Evolutionary conservation across 2,888 invertebrate species (phyloP).

Genomic region (Incurvaria masculella): DNA sequence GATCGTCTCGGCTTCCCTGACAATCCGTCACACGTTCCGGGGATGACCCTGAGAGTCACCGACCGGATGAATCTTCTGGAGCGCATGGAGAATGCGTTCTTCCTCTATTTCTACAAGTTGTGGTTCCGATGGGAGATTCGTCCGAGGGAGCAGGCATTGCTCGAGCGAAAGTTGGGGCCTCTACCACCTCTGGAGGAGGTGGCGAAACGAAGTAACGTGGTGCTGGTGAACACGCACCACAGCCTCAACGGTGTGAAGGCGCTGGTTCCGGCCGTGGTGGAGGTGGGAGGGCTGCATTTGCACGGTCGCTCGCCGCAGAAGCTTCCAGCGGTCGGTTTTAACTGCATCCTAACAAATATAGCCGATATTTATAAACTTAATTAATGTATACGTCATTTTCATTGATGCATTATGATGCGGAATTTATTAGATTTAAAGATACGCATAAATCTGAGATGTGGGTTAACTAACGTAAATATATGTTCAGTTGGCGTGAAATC

Average conservation of each 20-base stretch:
- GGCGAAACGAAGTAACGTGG: constrained; percentile 37
- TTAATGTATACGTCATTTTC: too few species aligned
- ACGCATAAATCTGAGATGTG: too few species aligned
- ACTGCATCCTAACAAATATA: neutral
- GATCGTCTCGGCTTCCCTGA: constrained; percentile 33
- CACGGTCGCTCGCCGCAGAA: constrained; percentile 21
- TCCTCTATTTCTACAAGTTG: constrained; percentile 19
- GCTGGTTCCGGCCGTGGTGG: constrained; percentile 40
- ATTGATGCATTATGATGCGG: too few species aligned
- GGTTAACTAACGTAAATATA: too few species aligned
- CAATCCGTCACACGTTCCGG: constrained; percentile 38
- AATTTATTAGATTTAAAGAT: too few species aligned
- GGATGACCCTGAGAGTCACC: constrained; percentile 23
- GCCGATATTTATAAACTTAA: too few species aligned
- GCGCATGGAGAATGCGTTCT: constrained; percentile 38
- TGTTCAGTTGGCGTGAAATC: too few species aligned
- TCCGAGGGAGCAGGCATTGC: constrained; percentile 25
- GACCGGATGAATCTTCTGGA: constrained; percentile 37
- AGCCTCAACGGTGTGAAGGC: constrained; percentile 37
- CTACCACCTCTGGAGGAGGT: constrained; percentile 33
- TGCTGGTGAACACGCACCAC: constrained; percentile 46
- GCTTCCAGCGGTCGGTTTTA: constrained; percentile 3
- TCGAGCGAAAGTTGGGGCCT: constrained; percentile 30
- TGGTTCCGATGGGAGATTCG: constrained; percentile 24
- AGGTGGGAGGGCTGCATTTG: constrained; percentile 53